Evolutionary conservation across 1,140 invertebrate genomes (phyloP), one percentile per base, ranked within the genome.

Genomic region (Macrocentrus cingulum): DNA sequence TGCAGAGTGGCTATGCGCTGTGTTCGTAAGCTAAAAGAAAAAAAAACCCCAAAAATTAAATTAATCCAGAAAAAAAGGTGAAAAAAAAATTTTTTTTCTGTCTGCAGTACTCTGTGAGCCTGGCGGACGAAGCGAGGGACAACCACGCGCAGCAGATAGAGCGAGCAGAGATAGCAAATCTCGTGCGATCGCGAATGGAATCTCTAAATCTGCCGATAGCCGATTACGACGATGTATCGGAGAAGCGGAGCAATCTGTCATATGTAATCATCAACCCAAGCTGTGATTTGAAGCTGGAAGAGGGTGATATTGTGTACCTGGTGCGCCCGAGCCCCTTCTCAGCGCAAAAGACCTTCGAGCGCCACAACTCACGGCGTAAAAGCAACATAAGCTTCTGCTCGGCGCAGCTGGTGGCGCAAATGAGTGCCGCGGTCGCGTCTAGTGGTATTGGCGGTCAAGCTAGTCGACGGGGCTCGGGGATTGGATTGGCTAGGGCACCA

Each of bases 231-330:
- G 92, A 96, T 72, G 91, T 94, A 2, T 92, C 91, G 53, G 92
- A 95, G 74, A 94, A 96, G 78, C 82, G 93, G 34, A 94, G 91
- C 79, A 92, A 87, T 60, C 83, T 99, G 5, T 98, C 95, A 1
- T 99, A 98, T 80, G 96, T 98, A 52, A 97, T 99, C 66, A 98
- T 98, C 69, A 99, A 99, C 75, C 97, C 97, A 0, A 95, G 92
- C 73, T 97, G 95, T 82, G 97, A 99, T 81, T 83, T 98, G 0
- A 95, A 95, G 74, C 83, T 99, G 46, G 92, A 98, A 80, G 91
- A 95, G 72, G 96, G 94, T 36, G 97, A 99, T 80, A 91, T 98
- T 42, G 92, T 99, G 87, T 95, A 94, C 60, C 77, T 95, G 61
- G 91, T 96, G 6, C 83, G 92, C 1, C 93, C 93, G 0, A 94